Evolutionary conservation across 2,888 invertebrate genomes (phyloP).

Genomic region (Panopea generosa): DNA sequence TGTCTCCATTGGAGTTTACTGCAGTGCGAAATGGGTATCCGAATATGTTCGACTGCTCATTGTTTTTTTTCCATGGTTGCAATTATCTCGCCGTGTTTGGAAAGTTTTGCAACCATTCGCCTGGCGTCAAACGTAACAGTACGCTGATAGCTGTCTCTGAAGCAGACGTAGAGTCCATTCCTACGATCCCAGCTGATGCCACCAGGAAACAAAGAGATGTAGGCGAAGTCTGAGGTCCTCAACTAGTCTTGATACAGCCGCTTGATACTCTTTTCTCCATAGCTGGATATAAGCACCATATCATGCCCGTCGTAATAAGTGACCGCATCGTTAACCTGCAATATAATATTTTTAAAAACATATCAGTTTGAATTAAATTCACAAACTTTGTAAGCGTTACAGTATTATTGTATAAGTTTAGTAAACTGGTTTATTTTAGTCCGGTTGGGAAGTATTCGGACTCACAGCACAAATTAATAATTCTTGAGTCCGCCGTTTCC

Average conservation of each 20-base stretch:
- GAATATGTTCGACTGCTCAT: conserved; percentile 59
- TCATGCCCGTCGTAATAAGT: conserved; percentile 51
- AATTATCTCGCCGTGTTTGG: conserved; percentile 58
- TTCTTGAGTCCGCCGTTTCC: no score
- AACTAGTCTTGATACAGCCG: conserved; percentile 60
- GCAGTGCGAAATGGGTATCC: conserved; percentile 63
- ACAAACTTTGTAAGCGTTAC: no score
- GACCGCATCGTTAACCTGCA: conserved; percentile 54
- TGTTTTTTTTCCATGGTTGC: conserved; percentile 60
- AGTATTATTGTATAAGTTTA: no score
- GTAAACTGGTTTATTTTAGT: no score
- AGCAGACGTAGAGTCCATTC: conserved; percentile 61
- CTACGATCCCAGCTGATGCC: conserved; percentile 54
- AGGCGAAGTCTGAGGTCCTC: conserved; percentile 61
- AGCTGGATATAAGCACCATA: conserved; percentile 58
- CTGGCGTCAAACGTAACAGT: conserved; percentile 48
- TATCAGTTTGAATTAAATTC: no score
- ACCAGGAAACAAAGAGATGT: conserved; percentile 58
- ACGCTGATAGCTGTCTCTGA: conserved; percentile 60
- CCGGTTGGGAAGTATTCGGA: no score
- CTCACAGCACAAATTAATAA: no score
- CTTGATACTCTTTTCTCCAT: conserved; percentile 62
- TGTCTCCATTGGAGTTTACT: conserved; percentile 57
- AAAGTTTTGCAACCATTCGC: conserved; percentile 62
- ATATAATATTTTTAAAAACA: background rate